phyloP scores from a whole-genome alignment of 2,888 invertebrate genomes.

The Dynastes hyllus region DNA sequence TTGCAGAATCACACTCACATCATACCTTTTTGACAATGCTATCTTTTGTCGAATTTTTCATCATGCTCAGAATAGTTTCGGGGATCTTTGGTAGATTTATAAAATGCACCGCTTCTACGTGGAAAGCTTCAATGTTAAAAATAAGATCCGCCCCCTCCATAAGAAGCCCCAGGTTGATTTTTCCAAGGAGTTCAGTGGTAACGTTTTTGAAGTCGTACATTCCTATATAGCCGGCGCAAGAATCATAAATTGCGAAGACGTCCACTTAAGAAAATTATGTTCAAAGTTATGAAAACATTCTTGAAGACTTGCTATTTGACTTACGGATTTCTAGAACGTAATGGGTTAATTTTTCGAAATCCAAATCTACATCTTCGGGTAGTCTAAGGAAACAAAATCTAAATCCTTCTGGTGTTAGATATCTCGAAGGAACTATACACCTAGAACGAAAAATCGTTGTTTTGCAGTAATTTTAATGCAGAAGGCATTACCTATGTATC shows the following conservation, averaged over 20 bases:
- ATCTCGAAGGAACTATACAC: not conserved
- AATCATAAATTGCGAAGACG: too few relatives aligned
- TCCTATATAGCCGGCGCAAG: slow-evolving; percentile 75
- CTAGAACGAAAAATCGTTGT: not conserved
- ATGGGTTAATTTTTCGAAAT: not conserved
- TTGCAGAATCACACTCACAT: too few relatives aligned
- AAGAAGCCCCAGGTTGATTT: slow-evolving; percentile 5
- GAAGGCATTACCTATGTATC: not conserved
- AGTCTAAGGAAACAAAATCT: not conserved
- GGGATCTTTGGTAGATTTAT: not conserved
- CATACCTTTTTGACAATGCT: not conserved
- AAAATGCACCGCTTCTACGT: not conserved
- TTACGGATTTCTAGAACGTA: not conserved
- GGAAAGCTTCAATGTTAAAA: not conserved
- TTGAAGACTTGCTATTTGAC: too few relatives aligned
- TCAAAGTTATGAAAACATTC: too few relatives aligned
- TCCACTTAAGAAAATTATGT: too few relatives aligned
- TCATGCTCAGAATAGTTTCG: not conserved
- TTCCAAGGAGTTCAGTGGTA: not conserved
- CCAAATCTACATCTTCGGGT: not conserved
- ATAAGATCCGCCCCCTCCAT: not conserved
- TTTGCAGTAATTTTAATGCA: not conserved
- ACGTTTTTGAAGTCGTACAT: slow-evolving; percentile 59
- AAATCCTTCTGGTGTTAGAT: not conserved
- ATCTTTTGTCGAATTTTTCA: not conserved